Evolutionary conservation across 1,140 invertebrate species (phyloP), one percentile per base, ranked within the genome.

Genomic region (Rhynchophorus ferrugineus): DNA sequence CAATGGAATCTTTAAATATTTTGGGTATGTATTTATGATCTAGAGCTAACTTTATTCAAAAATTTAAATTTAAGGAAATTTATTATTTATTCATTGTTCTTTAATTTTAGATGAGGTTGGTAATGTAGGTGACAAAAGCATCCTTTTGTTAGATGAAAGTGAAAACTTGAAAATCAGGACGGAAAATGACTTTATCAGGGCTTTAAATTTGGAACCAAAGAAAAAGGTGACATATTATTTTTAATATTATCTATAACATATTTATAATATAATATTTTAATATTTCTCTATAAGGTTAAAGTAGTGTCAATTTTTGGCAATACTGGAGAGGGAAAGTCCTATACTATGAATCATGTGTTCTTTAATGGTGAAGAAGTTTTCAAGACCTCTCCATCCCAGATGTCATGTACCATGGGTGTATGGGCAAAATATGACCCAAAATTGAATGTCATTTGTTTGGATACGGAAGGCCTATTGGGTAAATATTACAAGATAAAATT

Each of bases 281-380:
- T 20, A 21, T 39, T 5, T 21, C 38, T 29, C 21, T 48, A 37
- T 3, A 14, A 52, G 50, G 78, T 90, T 1, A 91, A 91, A 73
- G 87, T 91, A 14, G 80, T 91, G 1, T 88, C 88, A 2, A 89
- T 92, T 63, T 89, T 91, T 75, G 89, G 89, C 1, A 91, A 89
- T 61, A 89, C 87, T 1, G 87, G 88, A 0, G 87, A 91, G 72
- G 88, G 88, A 1, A 91, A 91, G 70, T 91, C 87, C 29, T 77
- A 85, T 59, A 89, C 86, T 0, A 66, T 91, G 46, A 92, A 92
- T 71, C 77, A 89, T 58, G 79, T 81, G 11, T 89, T 92, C 64
- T 91, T 90, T 66, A 69, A 78, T 61, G 85, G 85, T 0, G 67
- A 77, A 56, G 81, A 88, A 69, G 73, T 90, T 1, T 91, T 91